Conservation (phyloP, 2,113 vertebrate genomes). For the Ardeotis arabs region DNA sequence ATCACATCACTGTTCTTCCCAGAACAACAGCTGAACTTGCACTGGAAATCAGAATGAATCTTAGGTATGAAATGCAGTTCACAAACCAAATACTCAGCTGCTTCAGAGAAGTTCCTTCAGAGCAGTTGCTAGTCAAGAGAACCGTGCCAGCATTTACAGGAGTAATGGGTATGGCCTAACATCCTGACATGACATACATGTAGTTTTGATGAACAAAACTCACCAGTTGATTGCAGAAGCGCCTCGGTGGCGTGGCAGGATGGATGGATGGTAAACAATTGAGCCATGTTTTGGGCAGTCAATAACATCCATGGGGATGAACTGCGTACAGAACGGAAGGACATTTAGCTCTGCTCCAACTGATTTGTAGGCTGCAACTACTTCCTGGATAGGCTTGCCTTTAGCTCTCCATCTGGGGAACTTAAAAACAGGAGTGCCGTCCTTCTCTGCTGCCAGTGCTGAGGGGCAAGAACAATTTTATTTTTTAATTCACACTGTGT, state of each 20-base stretch:
- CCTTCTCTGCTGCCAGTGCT: conserved; percentile 93
- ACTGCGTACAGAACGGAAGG: conserved; percentile 97
- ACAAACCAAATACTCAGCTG: conserved; percentile 19
- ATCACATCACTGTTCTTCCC: not conserved
- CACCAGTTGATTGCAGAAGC: conserved; percentile 99
- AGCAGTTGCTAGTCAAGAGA: not conserved
- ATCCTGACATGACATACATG: accelerated
- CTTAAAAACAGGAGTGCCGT: conserved; percentile 96
- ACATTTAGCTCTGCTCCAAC: conserved; percentile 97
- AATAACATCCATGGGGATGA: conserved; percentile 97
- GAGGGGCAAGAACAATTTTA: not conserved
- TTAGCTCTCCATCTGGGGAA: conserved; percentile 93
- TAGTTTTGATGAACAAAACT: not conserved
- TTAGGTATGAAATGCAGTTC: not conserved
- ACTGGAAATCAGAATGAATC: not conserved
- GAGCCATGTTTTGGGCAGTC: conserved; percentile 89
- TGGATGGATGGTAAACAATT: conserved; percentile 96
- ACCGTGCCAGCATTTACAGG: not conserved
- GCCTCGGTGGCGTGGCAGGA: conserved; percentile 93
- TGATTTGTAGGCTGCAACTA: conserved; percentile 87
- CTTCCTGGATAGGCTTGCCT: conserved; percentile 88
- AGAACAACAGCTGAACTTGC: not conserved
- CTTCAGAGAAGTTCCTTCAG: not conserved
- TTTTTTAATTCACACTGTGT: not conserved
- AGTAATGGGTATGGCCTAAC: not conserved